Evolutionary conservation across 1,140 invertebrate species (phyloP).

Genomic region (Diachasma alloeum): DNA sequence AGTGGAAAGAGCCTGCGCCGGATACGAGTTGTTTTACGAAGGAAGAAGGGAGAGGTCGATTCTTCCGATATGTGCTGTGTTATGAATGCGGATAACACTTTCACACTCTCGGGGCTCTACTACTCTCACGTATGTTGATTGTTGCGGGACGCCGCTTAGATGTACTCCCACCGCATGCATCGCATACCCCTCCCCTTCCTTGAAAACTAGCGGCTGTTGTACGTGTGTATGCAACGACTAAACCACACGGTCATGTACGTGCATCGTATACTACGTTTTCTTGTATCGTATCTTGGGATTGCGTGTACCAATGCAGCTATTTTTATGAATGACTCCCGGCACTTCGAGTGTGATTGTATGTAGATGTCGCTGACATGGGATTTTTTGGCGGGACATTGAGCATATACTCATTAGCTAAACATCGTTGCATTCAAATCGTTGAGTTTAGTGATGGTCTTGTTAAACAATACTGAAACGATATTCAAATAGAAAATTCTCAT

Average conservation of each 20-base stretch:
- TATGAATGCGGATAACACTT: neutral
- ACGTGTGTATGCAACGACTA: neutral
- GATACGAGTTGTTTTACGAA: neutral
- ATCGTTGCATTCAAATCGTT: neutral
- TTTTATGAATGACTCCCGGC: conserved; percentile 55
- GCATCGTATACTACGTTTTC: conserved; percentile 1
- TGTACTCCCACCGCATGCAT: neutral
- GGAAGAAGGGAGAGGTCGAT: neutral
- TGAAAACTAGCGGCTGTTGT: neutral
- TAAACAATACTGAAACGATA: too few species aligned
- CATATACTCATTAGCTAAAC: neutral
- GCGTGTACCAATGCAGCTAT: conserved; percentile 44
- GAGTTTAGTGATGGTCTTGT: too few species aligned
- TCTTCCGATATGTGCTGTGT: neutral
- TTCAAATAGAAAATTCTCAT: neutral
- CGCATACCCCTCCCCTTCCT: neutral
- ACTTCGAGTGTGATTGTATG: neutral
- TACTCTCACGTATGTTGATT: neutral
- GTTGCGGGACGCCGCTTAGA: neutral
- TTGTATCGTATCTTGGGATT: conserved; percentile 13
- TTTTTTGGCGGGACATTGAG: neutral
- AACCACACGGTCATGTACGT: neutral
- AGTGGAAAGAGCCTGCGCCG: neutral
- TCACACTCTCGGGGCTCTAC: neutral
- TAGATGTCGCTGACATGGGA: neutral